These are phyloP conservation scores for Trachelus stipa DNA, from an alignment of 2,888 invertebrate genomes.

Conservation along the genomic window DNA sequence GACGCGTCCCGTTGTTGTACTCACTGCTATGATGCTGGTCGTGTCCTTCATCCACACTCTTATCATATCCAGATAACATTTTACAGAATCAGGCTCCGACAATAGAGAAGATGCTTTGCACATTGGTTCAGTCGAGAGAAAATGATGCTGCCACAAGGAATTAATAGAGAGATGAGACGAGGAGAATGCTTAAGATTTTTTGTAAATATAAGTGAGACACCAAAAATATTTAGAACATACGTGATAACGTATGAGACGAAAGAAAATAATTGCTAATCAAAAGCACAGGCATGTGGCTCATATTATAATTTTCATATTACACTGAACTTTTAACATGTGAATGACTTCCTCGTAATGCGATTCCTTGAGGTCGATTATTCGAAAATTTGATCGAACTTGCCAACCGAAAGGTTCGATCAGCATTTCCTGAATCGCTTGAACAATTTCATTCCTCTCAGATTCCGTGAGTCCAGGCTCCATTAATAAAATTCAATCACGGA, in stretches of 20 bases:
- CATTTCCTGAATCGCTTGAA: constrained; percentile 28
- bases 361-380: constrained; percentile 50
- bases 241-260: neutral
- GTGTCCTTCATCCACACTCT: constrained; percentile 54
- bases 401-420: constrained; percentile 48
- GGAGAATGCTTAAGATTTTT: neutral
- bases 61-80: constrained; percentile 42
- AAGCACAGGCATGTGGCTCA: neutral
- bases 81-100: constrained; percentile 43
- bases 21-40: constrained; percentile 52
- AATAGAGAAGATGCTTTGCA: constrained; percentile 43
- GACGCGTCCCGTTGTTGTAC: constrained; percentile 46
- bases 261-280: neutral
- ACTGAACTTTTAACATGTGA: constrained; percentile 52
- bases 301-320: neutral
- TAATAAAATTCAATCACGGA: neutral
- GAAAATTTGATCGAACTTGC: constrained; percentile 40
- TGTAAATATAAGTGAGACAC: neutral
- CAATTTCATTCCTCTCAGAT: neutral
- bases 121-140: constrained; percentile 51
- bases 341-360: constrained; percentile 48
- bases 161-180: constrained; percentile 9
- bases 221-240: neutral
- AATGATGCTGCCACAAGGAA: constrained; percentile 45
- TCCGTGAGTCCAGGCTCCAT: neutral